Evolutionary conservation across 2,797 vertebrate species (phyloP), one percentile per base, ranked within the genome.

Genomic region (Vespertilio murinus): DNA sequence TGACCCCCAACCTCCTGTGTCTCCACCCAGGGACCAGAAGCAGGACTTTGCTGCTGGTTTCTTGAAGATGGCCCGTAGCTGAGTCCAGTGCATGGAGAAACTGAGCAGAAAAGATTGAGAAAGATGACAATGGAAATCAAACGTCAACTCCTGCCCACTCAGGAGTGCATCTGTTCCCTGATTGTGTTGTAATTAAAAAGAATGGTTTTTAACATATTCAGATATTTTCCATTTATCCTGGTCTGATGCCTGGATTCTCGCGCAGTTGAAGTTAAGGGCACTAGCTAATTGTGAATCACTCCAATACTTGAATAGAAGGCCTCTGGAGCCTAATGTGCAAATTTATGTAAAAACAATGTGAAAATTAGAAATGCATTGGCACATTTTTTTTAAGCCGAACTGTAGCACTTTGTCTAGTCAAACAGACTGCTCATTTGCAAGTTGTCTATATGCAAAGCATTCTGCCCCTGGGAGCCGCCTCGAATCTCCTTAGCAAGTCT

Each of bases 291-390:
- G 89, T 86, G 90, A 96, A 96, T 93, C 88, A 88, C 38, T 94
- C 83, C 47, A 64, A 80, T 88, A 92, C 89, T 96, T 90, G 87
- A 94, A 90, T 93, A 82, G 71, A 86, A 93, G 75, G 54, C 81
- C 90, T 96, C 95, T 92, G 0, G 30, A 94, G 95, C 70, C 92
- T 90, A 91, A 97, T 85, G 96, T 97, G 97, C 85, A 97, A 97
- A 97, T 97, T 96, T 97, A 97, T 97, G 96, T 96, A 96, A 97
- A 97, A 97, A 97, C 89, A 94, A 95, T 95, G 95, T 96, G 95
- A 97, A 96, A 96, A 97, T 97, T 95, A 97, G 94, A 95, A 96
- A 97, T 93, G 78, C 88, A 88, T 73, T 95, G 95, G 88, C 95
- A 95, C 81, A 38, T 94, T 96, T 96, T 93, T 96, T 96, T 95